Evolutionary conservation across 2,888 invertebrate species (phyloP).

Genomic region (Lamellibrachia satsuma): DNA sequence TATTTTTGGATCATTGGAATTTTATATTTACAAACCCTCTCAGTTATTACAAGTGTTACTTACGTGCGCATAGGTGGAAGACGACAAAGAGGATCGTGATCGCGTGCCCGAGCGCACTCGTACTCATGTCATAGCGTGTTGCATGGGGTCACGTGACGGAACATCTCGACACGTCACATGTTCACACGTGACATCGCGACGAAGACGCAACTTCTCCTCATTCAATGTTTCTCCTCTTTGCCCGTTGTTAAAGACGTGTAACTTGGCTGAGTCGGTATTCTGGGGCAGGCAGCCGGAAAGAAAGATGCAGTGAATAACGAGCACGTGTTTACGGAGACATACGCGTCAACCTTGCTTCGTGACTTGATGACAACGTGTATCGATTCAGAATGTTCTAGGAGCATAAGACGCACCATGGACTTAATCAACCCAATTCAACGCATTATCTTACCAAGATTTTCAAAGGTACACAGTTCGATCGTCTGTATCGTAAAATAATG

Average conservation of each 20-base stretch:
- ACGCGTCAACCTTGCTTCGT: background rate
- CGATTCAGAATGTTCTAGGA: background rate
- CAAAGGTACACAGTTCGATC: background rate
- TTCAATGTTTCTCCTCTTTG: background rate
- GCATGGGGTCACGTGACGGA: constrained; percentile 13
- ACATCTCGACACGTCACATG: background rate
- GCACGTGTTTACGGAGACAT: background rate
- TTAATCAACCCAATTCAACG: background rate
- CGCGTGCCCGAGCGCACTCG: background rate
- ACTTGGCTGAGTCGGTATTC: background rate
- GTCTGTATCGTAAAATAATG: too few species aligned
- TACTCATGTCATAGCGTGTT: background rate
- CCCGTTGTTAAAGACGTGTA: background rate
- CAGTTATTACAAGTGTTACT: background rate
- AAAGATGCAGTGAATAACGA: background rate
- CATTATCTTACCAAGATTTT: background rate
- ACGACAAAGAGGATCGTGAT: background rate
- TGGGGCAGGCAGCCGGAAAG: background rate
- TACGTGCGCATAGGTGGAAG: background rate
- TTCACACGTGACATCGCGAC: background rate
- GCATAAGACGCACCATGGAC: background rate
- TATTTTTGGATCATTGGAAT: too few species aligned
- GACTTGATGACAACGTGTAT: background rate
- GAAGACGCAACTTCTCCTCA: background rate
- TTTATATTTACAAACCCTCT: too few species aligned